A percentile compares a stretch with the other conserved stretches of the same genome.
phyloP scores from a whole-genome alignment of 2,888 invertebrate species.

The Meteorus cinctellus region DNA sequence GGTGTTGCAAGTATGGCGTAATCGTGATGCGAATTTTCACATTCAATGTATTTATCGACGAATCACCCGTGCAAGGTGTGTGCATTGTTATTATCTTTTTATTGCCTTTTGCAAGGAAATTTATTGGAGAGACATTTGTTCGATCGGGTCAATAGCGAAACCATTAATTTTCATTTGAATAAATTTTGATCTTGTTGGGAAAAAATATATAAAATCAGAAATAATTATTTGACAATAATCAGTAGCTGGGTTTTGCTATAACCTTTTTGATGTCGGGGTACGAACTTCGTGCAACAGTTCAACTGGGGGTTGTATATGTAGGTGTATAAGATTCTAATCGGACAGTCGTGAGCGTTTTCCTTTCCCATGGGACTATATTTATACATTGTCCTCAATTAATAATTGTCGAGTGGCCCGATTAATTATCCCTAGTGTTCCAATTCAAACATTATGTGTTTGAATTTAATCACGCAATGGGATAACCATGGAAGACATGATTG shows the following conservation, averaged over 20 bases:
- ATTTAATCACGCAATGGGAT: slow-evolving; percentile 57
- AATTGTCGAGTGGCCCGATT: slow-evolving; percentile 58
- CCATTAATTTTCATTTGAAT: neutral
- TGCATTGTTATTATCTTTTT: neutral
- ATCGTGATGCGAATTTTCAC: neutral
- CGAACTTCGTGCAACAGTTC: neutral
- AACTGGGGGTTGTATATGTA: neutral
- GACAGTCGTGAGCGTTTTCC: slow-evolving; percentile 30
- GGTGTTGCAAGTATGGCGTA: neutral
- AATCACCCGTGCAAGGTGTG: neutral
- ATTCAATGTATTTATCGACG: neutral
- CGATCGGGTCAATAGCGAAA: too few species aligned
- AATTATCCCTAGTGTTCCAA: slow-evolving; percentile 52
- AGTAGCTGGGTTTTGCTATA: neutral
- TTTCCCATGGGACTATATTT: slow-evolving; percentile 28
- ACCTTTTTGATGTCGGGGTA: neutral
- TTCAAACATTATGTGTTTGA: slow-evolving; percentile 42
- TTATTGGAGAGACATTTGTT: neutral
- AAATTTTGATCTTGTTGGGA: neutral
- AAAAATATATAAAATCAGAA: neutral
- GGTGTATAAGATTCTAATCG: slow-evolving; percentile 53
- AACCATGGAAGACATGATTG: neutral
- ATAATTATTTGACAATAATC: neutral
- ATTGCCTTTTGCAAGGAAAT: neutral
- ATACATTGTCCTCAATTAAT: slow-evolving; percentile 57